Evolutionary conservation across 2,113 vertebrate species (phyloP), one percentile per base, ranked within the genome.

Genomic region (Oryzias celebensis): DNA sequence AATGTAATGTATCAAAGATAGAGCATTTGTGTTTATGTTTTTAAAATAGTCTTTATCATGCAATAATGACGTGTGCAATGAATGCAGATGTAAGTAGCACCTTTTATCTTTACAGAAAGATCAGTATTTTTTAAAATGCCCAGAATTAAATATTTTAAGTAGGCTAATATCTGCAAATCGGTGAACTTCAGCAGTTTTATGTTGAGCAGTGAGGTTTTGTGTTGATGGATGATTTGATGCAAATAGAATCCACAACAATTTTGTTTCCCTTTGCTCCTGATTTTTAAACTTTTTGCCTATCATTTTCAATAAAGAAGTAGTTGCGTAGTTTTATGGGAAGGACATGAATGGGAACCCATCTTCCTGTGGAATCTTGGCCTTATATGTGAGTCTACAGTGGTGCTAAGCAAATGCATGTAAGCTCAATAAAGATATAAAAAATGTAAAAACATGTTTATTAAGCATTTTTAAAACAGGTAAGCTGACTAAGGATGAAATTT

Each of bases 11-110:
- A 16, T 13, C 47, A 22, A 55, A 58, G 24, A 26, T 56, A 58
- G 12, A 36, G 10, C 36, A 36, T 67, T 58, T 68, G 14, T 45
- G 3, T 70, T 62, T 0, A 23, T 52, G 17, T 44, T 26, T 73
- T 20, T 41, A 20, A 66, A 81, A 54, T 24, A 31, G 61, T 62
- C 47, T 80, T 54, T 48, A 56, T 64, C 22, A 7, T 12, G 43
- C n/a, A 48, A 50, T 45, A 56, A 60, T 65, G 62, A 18, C 47
- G 18, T 58, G 14, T 46, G 61, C 18, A 63, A 69, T n/a, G 16
- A 63, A 28, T 24, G 41, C 15, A 63, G 31, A 43, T 22, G 53
- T 47, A 13, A 7, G 31, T 45, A 20, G 59, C 17, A 63, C 8
- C 3, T 50, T 63, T 56, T 41, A 3, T 42, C 65, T 65, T 24